Conservation (phyloP, 1,140 invertebrate species). For the Meteorus sp. region DNA sequence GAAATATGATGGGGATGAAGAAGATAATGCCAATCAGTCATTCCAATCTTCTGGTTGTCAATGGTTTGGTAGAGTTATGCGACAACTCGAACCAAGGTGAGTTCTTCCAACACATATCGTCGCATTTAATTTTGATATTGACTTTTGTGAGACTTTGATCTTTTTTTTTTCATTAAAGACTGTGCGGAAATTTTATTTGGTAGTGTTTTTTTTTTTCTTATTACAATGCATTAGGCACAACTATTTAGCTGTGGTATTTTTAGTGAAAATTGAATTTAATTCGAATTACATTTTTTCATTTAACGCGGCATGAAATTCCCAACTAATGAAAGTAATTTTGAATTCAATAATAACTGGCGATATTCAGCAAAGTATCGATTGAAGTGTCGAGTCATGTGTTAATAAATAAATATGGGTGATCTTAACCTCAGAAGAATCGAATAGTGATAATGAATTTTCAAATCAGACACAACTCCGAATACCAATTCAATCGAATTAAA, state of each 20-base stretch:
- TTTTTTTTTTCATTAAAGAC: slow-evolving; percentile 10
- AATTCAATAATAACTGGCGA: slow-evolving; percentile 48
- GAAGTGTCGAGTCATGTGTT: no score
- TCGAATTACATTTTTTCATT: slow-evolving; percentile 36
- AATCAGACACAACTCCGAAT: neutral
- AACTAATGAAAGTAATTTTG: slow-evolving; percentile 57
- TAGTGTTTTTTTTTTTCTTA: slow-evolving; percentile 9
- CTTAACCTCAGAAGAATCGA: no score
- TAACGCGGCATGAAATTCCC: slow-evolving; percentile 52
- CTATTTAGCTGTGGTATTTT: slow-evolving; percentile 14
- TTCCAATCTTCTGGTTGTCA: slow-evolving; percentile 46
- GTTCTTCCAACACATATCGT: slow-evolving; percentile 18
- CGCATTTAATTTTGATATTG: slow-evolving; percentile 5
- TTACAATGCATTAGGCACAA: neutral
- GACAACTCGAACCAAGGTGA: slow-evolving; percentile 54
- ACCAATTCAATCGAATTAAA: slow-evolving; percentile 3
- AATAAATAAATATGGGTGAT: neutral
- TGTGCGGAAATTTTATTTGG: neutral
- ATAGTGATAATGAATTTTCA: no score
- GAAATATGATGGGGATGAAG: slow-evolving; percentile 66
- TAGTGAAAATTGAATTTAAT: slow-evolving; percentile 10
- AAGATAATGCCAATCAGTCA: slow-evolving; percentile 38
- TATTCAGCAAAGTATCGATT: slow-evolving; percentile 24
- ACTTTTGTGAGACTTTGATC: slow-evolving; percentile 12
- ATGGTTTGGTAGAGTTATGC: slow-evolving; percentile 53